Base-by-base conservation (phyloP, 2,113 vertebrate species). In the Grus americana region DNA sequence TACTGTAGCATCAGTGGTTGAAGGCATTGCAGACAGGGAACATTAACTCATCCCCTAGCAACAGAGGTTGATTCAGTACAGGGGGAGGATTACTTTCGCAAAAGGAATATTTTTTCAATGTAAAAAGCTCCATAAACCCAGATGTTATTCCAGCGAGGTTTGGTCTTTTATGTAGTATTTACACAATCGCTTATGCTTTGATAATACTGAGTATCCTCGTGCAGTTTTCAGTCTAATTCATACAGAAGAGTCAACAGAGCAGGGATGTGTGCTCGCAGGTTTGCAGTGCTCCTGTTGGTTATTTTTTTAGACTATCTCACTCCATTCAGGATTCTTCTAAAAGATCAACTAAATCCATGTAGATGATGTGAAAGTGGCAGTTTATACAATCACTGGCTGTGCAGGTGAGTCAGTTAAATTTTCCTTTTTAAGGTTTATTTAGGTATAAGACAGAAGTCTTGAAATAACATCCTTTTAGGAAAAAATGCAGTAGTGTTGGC, bases 341-440 rank as follows among this genome's bases (percentile, higher is more conserved):
- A 93, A 95, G 62, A 93, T 82, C 68, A 96, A 71, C 95, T 93
- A 94, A 92, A 79, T 57, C 84, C 93, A 94, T 95, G 92, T 90
- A 94, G 93, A 95, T 95, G 91, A 94, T 90, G 92, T 81, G 89
- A 81, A 84, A 84, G 92, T 97, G 95, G 81, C 92, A 94, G 66
- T 95, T 94, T 76, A 59, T 96, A 97, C 97, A 97, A 97, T 96
- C 96, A 80, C 93, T 97, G 95, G 97, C 97, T 97, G 96, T 96
- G 79, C 96, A 94, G 96, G 97, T 96, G 96, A 97, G 97, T 97
- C 83, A 89, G 86, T 83, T 93, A 92, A 67, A 34, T 73, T 92
- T 93, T 88, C 54, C 57, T 93, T 88, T 54, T 61, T 54, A 82
- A 88, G 54, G 62, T 94, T 72, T 79, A 65, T 85, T 67, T 79